Conservation (phyloP, 2,113 vertebrate species). For the Tonatia bakeri region DNA sequence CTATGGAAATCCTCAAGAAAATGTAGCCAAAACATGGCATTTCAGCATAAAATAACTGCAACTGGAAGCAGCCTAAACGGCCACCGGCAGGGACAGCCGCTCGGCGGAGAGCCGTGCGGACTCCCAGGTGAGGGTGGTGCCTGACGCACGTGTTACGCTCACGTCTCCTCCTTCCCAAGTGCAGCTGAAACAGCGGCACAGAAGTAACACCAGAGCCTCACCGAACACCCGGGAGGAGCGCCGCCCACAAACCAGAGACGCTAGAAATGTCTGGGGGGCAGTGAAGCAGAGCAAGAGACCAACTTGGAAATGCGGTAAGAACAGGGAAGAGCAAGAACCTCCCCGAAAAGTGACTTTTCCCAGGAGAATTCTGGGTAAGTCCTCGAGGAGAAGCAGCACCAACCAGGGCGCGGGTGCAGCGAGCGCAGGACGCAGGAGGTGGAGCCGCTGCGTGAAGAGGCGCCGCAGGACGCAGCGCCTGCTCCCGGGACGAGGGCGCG, state of each 20-base stretch:
- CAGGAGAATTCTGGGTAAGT: not conserved
- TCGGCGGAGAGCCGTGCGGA: rapidly evolving
- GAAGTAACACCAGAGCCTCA: not conserved
- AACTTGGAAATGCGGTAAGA: not conserved
- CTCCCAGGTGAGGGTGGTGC: not conserved
- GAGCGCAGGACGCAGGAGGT: not conserved
- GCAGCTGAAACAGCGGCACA: not conserved
- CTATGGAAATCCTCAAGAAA: not conserved
- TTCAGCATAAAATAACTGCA: not conserved
- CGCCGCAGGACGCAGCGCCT: not conserved
- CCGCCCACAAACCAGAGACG: not conserved
- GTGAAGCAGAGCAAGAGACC: not conserved
- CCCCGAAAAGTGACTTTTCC: too few relatives aligned
- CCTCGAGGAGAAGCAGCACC: not conserved
- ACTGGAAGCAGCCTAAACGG: not conserved
- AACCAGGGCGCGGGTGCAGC: not conserved
- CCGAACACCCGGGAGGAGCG: not conserved
- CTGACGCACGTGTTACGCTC: not conserved
- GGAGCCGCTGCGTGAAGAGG: not conserved
- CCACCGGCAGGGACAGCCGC: not conserved
- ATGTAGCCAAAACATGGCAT: not conserved
- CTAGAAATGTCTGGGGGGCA: not conserved
- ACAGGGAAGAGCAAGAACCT: not conserved
- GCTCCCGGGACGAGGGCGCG: too few relatives aligned
- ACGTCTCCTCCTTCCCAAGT: not conserved